Evolutionary conservation across 2,888 invertebrate species (phyloP), one percentile per base, ranked within the genome.

Genomic region (Augochlorella aurata): DNA sequence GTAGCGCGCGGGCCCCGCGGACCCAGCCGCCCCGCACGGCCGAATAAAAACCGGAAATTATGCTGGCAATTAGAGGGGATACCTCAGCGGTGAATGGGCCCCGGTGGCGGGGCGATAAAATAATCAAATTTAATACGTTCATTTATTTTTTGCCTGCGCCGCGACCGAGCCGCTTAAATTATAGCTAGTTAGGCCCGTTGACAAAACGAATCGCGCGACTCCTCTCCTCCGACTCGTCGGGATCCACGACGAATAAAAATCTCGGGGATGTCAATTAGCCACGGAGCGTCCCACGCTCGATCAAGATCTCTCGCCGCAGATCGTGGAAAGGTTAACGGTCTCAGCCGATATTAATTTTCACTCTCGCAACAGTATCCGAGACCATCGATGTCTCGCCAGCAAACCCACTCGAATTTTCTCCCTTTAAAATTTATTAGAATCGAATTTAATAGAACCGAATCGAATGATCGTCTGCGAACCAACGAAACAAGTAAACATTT

Each of bases 1-100:
- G 93, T 93, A 93, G 92, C 90, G 86, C 83, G 90, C 82, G 77
- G 70, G 61, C 65, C 61, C 79, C 75, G 76, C 74, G 68, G 65
- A 9, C 38, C 52, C 38, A 24, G 61, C 90, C 90, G 91, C 65
- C n/a, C n/a, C 68, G 47, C 65, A 68, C 54, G 71, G 81, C 81
- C 72, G 76, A 87, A 85, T 87, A 87, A 87, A 87, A 87, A 79
- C 45, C 68, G 45, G 74, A 75, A 87, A 83, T 87, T 87, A 87
- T 87, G 85, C 79, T 71, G 69, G 81, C 87, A 87, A 85, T 87
- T 87, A 87, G 82, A 76, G 61, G 38, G 86, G 82, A 80, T 80
- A 80, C 68, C 81, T 77, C 72, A 72, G 69, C 16, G 54, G 47
- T 50, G 66, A 47, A 74, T 45, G 74, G 66, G 68, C 47, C 44